Conservation (phyloP, 2,113 vertebrate genomes). For the Pundamilia nyererei region DNA sequence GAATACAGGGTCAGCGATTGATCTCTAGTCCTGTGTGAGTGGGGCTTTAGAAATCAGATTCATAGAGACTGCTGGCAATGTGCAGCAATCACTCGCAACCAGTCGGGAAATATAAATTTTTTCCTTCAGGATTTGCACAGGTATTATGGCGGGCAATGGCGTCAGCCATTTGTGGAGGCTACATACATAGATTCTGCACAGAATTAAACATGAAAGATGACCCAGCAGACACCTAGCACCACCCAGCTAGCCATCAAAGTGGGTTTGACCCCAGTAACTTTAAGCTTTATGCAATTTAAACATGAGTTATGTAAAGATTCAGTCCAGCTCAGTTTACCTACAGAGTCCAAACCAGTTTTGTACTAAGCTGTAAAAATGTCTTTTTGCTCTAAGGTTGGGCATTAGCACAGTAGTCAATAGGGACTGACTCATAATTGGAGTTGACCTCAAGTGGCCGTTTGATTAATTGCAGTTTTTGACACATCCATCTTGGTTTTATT, state of each 20-base stretch:
- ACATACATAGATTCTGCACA: background rate
- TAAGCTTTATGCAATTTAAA: background rate
- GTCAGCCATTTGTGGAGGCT: background rate
- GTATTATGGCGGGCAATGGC: fast-evolving
- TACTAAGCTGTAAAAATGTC: background rate
- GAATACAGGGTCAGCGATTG: background rate
- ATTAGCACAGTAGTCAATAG: background rate
- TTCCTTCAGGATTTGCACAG: background rate
- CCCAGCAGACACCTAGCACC: background rate
- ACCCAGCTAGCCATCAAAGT: background rate
- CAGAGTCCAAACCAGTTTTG: background rate
- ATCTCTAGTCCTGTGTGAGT: background rate
- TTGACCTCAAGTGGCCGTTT: background rate
- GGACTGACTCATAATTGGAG: background rate
- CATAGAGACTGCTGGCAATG: background rate
- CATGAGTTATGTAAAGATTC: background rate
- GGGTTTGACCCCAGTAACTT: background rate
- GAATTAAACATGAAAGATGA: background rate
- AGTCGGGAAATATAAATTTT: fast-evolving
- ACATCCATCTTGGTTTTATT: background rate
- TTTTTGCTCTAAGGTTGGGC: background rate
- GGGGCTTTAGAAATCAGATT: background rate
- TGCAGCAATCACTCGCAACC: background rate
- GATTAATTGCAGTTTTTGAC: background rate
- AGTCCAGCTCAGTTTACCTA: background rate